Evolutionary conservation across 2,797 vertebrate genomes (phyloP), one percentile per base, ranked within the genome.

Genomic region (Heliangelus exortis): DNA sequence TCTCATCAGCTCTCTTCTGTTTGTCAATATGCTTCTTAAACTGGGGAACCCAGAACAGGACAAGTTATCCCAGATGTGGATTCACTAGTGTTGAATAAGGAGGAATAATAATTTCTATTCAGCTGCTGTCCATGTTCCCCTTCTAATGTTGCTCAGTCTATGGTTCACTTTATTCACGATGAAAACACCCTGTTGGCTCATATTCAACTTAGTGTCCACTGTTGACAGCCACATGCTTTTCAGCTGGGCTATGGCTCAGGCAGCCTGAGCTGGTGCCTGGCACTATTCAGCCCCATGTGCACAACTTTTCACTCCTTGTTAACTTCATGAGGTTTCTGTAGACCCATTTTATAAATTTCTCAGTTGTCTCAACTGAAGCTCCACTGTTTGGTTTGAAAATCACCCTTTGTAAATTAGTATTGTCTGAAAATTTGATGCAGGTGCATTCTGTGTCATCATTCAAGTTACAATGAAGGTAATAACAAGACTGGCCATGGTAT

Each of bases 161-260:
- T 25, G 29, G 26, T 43, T 91, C 51, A 47, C 58, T 93, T 65
- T 58, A 72, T 73, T 84, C 29, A 25, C 34, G 68, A 18, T 34
- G 47, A 86, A 88, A 90, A 75, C 34, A 54, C 31, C 8, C 79
- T 58, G 21, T 58, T 94, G 82, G 82, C 65, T 90, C 36, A 3
- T 41, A 22, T 57, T 83, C 79, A 83, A 12, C n/a, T 76, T 39
- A 9, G 65, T n/a, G 39, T 55, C 79, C 91, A 9, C 39, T 73
- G 84, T 91, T 91, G 54, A 89, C 59, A 84, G 51, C 71, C 82
- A 69, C 63, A 45, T 59, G 55, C 36, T 92, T 78, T 69, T 79
- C 82, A 67, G 78, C 55, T 59, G 73, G 43, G 36, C 43, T 65
- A 26, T 55, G 78, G 54, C 79, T 83, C 61, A 53, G 41, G 33